phyloP scores from a whole-genome alignment of 2,113 vertebrate species.

The Gallinago jamesoni region DNA sequence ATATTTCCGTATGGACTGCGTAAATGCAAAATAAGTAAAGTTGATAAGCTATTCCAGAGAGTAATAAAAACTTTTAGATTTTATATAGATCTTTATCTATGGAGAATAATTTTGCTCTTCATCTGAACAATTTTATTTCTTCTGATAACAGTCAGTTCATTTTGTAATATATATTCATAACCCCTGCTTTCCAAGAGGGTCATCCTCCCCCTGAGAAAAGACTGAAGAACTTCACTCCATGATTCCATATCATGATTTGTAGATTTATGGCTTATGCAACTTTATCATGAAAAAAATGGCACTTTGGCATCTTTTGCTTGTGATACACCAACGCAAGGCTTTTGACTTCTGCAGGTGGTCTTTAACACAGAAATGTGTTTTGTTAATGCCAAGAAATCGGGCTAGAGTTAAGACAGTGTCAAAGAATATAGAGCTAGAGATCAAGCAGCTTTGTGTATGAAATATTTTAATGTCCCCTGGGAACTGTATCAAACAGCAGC shows the following conservation, averaged over 20 bases:
- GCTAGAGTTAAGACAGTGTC: not conserved
- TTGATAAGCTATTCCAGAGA: not conserved
- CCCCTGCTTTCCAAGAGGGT: not conserved
- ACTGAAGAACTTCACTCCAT: not conserved
- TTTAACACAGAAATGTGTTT: not conserved
- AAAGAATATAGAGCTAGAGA: not conserved
- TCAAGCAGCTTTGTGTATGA: not conserved
- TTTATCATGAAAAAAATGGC: not conserved
- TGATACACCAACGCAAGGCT: not conserved
- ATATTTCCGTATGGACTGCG: not conserved
- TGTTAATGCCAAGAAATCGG: not conserved
- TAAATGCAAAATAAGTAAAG: not conserved
- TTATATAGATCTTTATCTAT: not conserved
- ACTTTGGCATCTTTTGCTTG: not conserved
- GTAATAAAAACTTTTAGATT: not conserved
- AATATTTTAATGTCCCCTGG: not conserved
- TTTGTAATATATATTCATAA: not conserved
- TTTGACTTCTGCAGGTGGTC: not conserved
- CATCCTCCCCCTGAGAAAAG: not conserved
- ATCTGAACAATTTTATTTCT: not conserved
- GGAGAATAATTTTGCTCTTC: not conserved
- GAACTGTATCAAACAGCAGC: slow-evolving; percentile 18
- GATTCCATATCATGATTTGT: not conserved
- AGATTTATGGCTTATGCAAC: not conserved
- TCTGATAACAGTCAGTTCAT: not conserved